These are phyloP conservation scores for Empis livida DNA, from an alignment of 2,888 invertebrate species.

Conservation along the genomic window DNA sequence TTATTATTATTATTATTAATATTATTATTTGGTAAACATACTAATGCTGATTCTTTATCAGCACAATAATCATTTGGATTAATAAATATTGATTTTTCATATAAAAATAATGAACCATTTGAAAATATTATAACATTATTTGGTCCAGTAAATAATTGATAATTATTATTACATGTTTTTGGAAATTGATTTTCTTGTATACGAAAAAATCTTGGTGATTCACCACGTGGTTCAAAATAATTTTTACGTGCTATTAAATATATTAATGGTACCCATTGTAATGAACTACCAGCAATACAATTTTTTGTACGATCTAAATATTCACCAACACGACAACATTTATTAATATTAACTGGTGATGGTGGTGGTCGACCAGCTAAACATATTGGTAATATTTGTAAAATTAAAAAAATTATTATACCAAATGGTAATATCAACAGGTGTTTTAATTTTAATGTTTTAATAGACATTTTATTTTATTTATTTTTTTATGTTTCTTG, in stretches of 20 bases:
- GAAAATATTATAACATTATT: conserved; percentile 40
- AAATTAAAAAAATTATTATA: no score
- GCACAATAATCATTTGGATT: conserved; percentile 52
- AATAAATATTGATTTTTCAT: conserved; percentile 37
- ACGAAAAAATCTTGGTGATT: conserved; percentile 35
- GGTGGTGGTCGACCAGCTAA: conserved; percentile 11
- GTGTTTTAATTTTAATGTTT: no score
- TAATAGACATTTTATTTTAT: no score
- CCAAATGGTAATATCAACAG: no score
- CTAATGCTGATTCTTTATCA: conserved; percentile 50
- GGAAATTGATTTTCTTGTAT: conserved; percentile 33
- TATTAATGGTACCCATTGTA: conserved; percentile 44
- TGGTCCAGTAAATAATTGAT: conserved; percentile 24
- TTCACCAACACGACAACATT: conserved; percentile 44
- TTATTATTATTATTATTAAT: conserved; percentile 14
- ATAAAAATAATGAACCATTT: conserved; percentile 49
- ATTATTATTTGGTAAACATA: conserved; percentile 40
- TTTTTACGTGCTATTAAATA: conserved; percentile 39
- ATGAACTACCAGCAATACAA: conserved; percentile 27
- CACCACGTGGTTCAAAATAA: conserved; percentile 32
- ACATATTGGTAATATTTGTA: no score
- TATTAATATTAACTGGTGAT: conserved; percentile 34
- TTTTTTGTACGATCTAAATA: conserved; percentile 34
- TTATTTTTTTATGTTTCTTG: no score
- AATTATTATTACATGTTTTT: conserved; percentile 24